Evolutionary conservation across 2,113 vertebrate genomes (phyloP).

Genomic region (Xiphophorus hellerii): DNA sequence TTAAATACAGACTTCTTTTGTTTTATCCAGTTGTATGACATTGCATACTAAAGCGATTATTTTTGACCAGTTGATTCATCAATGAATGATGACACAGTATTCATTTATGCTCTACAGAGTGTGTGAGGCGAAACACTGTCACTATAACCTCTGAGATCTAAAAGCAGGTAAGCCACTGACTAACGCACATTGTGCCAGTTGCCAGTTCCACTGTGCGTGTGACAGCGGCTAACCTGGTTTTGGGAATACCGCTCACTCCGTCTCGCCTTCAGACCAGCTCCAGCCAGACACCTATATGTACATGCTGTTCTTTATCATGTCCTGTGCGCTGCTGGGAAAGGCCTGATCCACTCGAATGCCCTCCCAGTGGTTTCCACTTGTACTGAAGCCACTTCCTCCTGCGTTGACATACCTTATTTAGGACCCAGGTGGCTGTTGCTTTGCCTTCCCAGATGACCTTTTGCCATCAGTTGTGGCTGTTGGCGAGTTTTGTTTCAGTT

Average conservation of each 20-base stretch:
- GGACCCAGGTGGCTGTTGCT: constrained; percentile 20
- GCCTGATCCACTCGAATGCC: constrained; percentile 28
- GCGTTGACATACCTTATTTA: constrained; percentile 42
- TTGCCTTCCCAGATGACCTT: constrained; percentile 10
- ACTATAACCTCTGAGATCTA: constrained; percentile 73
- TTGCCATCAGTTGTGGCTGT: constrained; percentile 11
- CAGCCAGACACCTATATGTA: constrained; percentile 33
- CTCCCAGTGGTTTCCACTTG: constrained; percentile 40
- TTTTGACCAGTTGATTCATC: too few species aligned
- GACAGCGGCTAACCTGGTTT: constrained; percentile 99
- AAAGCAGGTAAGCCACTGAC: constrained; percentile 99
- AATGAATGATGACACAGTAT: not conserved
- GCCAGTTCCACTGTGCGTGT: constrained; percentile 98
- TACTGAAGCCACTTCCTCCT: constrained; percentile 53
- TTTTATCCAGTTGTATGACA: too few species aligned
- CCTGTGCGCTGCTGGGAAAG: constrained; percentile 30
- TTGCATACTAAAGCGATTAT: too few species aligned
- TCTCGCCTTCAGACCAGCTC: constrained; percentile 25
- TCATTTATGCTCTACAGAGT: constrained; percentile 44
- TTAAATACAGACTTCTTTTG: too few species aligned
- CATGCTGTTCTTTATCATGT: constrained; percentile 28
- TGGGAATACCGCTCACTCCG: constrained; percentile 81
- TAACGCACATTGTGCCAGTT: constrained; percentile 98
- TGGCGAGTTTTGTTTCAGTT: constrained; percentile 51
- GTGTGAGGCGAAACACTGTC: constrained; percentile 9